Evolutionary conservation across 2,888 invertebrate species (phyloP).

Genomic region (Hirudinaria manillensis): DNA sequence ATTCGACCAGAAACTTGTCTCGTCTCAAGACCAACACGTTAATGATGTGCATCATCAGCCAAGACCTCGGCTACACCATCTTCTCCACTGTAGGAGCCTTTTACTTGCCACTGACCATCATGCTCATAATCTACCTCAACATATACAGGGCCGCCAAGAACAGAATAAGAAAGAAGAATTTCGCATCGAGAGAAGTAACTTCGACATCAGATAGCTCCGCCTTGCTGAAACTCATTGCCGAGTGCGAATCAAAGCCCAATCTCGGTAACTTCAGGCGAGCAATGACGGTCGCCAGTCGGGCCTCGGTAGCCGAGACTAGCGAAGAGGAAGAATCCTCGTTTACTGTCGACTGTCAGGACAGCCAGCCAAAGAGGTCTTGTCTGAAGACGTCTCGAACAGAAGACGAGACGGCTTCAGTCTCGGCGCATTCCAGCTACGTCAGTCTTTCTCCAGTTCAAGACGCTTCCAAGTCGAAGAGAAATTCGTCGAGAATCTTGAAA

Average conservation of each 20-base stretch:
- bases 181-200: slow-evolving; percentile 35
- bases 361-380: background rate
- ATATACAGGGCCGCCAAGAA: slow-evolving; percentile 85
- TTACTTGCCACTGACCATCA: slow-evolving; percentile 87
- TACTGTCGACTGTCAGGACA: slow-evolving; percentile 15
- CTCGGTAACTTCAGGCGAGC: background rate
- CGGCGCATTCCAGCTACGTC: background rate
- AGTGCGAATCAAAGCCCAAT: background rate
- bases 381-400: background rate
- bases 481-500: background rate
- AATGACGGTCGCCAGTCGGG: background rate
- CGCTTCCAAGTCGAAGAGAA: background rate
- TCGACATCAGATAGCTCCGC: background rate
- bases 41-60: slow-evolving; percentile 74
- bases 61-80: slow-evolving; percentile 73
- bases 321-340: slow-evolving; percentile 25
- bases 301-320: background rate
- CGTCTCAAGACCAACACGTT: background rate
- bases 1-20: background rate
- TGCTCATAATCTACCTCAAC: slow-evolving; percentile 91
- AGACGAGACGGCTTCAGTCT: background rate
- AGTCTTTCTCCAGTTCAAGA: background rate
- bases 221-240: background rate
- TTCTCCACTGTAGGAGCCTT: slow-evolving; percentile 96
- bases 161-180: slow-evolving; percentile 64